Base-by-base conservation (phyloP, 2,797 vertebrate genomes). In the Jordanella pulchra region DNA sequence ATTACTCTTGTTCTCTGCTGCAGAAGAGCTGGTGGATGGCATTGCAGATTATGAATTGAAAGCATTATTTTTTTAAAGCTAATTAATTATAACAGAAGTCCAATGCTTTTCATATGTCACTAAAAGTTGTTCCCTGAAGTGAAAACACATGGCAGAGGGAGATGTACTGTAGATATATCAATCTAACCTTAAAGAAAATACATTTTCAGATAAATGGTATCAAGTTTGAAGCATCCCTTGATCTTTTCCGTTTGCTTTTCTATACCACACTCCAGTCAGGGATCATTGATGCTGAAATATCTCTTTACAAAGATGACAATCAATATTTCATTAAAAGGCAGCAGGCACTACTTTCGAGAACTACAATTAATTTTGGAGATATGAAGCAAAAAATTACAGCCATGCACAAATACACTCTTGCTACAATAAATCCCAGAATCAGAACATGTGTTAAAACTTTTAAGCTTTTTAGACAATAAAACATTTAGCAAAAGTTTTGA, bases 221-320 rank as follows among this genome's bases (percentile, higher is more conserved):
- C 75, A 7, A 76, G 64, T 67, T 80, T 53, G 39, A 78, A 75
- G 65, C 65, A 75, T 56, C 27, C 35, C 11, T 3, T 72, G 27
- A 75, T 69, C 53, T 39, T 78, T 64, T 76, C 12, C 30, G 80
- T 81, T 78, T 18, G 39, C 53, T 72, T 88, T 84, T 77, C 69
- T 79, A 66, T 70, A 42, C 63, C 18, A 64, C 0, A 18, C 75
- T 84, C 54, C 4, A 87, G 89, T 89, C 86, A 90, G 87, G 90
- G 91, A 92, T 79, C 83, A 87, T 80, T 85, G 84, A 79, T 69
- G 79, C 76, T 75, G 18, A 90, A 86, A 82, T 77, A 80, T 80
- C 65, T 89, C 83, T 86, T 55, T 82, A 93, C 81, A 87, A 90
- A 73, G 69, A 93, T 87, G 93, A 94, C 93, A 95, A 95, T 94